Conservation (phyloP, 2,113 vertebrate species). For the Trichechus manatus region DNA sequence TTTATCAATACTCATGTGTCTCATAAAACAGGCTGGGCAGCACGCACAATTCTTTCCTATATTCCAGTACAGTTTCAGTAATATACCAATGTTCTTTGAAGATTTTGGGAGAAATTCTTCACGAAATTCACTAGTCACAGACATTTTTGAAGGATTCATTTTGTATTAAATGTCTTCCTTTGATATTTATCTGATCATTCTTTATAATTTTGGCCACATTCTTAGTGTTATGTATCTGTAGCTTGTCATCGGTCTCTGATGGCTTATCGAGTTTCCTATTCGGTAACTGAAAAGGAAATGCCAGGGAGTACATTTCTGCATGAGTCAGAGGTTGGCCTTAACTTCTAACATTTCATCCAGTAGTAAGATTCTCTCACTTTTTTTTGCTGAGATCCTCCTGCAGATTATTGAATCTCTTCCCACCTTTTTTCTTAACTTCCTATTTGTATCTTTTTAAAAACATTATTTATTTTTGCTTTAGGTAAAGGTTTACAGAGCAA, state of each 20-base stretch:
- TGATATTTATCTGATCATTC: slow-evolving; percentile 1
- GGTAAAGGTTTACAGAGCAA: too few relatives aligned
- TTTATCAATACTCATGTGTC: neutral
- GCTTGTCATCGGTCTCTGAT: slow-evolving; percentile 11
- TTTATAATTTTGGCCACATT: neutral
- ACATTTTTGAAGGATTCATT: neutral
- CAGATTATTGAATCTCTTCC: neutral
- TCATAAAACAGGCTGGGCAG: neutral
- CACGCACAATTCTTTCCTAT: neutral
- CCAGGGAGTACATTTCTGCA: neutral
- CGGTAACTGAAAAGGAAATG: neutral
- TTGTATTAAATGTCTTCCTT: slow-evolving; percentile 44
- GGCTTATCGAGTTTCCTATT: neutral
- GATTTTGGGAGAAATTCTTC: neutral
- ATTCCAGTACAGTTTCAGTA: slow-evolving; percentile 5
- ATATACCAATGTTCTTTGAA: neutral
- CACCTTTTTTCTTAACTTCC: neutral
- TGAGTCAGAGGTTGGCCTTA: neutral
- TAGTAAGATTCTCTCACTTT: neutral
- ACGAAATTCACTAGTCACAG: neutral
- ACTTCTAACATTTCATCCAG: neutral
- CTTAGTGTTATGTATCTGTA: slow-evolving; percentile 1
- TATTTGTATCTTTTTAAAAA: neutral
- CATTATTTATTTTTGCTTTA: too few relatives aligned
- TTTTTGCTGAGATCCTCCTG: neutral